Evolutionary conservation across 2,888 invertebrate genomes (phyloP).

Genomic region (Boloria euphrosyne): DNA sequence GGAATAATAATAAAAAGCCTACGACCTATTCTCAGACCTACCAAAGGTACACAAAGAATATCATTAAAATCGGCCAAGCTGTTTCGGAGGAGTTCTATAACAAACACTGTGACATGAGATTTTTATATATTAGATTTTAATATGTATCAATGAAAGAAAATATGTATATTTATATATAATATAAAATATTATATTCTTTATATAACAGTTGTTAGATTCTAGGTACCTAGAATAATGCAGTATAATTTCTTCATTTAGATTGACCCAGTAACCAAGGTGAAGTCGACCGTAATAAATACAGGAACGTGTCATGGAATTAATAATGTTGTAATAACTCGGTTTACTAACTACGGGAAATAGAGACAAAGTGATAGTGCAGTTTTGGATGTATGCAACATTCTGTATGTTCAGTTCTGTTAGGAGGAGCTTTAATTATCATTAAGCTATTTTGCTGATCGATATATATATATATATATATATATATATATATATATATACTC

Average conservation of each 20-base stretch:
- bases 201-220: background rate
- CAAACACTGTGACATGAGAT: too few relatives aligned
- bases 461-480: too few relatives aligned
- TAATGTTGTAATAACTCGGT: conserved; percentile 6
- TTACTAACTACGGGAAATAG: background rate
- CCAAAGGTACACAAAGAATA: too few relatives aligned
- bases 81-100: too few relatives aligned
- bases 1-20: too few relatives aligned
- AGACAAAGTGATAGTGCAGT: background rate
- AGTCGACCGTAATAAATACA: conserved; percentile 10
- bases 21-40: too few relatives aligned
- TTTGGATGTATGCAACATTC: background rate
- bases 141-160: too few relatives aligned
- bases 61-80: too few relatives aligned
- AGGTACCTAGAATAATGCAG: conserved; percentile 4
- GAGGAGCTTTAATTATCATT: background rate
- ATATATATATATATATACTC: too few relatives aligned
- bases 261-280: conserved; percentile 10
- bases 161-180: background rate
- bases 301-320: conserved; percentile 17
- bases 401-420: background rate
- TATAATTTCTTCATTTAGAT: conserved; percentile 14
- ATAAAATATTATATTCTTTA: background rate
- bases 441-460: too few relatives aligned
- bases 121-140: too few relatives aligned